Base-by-base conservation (phyloP, 2,797 vertebrate genomes). In the Acipenser ruthenus region DNA sequence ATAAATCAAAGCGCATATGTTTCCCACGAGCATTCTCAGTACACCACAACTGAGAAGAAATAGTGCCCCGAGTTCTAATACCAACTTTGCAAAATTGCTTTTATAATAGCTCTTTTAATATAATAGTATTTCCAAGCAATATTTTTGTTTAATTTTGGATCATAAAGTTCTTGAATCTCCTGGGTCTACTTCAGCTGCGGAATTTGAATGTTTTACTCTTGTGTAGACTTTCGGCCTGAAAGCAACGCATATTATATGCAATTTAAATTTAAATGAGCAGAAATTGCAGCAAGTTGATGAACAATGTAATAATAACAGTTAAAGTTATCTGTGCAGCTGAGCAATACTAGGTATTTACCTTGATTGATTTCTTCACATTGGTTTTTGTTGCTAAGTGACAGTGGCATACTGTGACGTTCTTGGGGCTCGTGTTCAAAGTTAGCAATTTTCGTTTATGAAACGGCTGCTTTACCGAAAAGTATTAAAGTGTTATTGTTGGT, bases 141-240 rank as follows among this genome's bases (percentile, higher is more conserved):
- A 89, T 84, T 89, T 88, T 90, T 90, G 11, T 18, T 11, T 58
- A 90, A 91, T 91, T 91, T 89, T 88, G 88, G 84, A 84, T 90
- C 88, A 87, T 90, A 91, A 89, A 89, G 82, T 88, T 83, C 87
- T 86, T 87, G 86, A 91, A 89, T 88, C 87, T 86, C 88, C 88
- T 88, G 88, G 87, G 87, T 83, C 84, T 87, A 88, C 86, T 86
- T 83, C 87, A 89, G 89, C 90, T 88, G 81, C 87, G 87, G 88
- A 84, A 89, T 88, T 90, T 88, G 90, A 90, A 58, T 11, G 10
- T 90, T 89, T 89, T 84, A 87, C 87, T 89, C 87, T 86, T 88
- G 88, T 88, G 87, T 84, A 80, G 80, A 79, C 83, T 87, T 87
- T 89, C 88, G 88, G 87, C 82, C 86, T 87, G 84, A 87, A 87